Evolutionary conservation across 92 coral and sea anemone genomes (phyloP), one percentile per base, ranked within the genome.

Genomic region (Diadumene lineata): DNA sequence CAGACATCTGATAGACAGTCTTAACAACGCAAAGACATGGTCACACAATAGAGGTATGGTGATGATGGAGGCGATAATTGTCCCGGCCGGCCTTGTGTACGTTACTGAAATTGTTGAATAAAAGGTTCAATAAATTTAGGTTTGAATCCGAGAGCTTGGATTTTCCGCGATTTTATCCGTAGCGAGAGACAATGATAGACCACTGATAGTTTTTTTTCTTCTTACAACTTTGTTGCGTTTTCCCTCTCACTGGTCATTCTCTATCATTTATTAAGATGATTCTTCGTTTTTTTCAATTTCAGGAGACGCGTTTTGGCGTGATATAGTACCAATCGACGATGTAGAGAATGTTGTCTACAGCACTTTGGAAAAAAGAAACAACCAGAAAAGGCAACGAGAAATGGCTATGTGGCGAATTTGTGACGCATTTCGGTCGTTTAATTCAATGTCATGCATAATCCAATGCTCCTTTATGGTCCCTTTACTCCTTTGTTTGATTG

Each of bases 21-120:
- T 80, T 23, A 32, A 80, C 27, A 60, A 26, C 28, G 85, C 85
- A 1, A 60, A 80, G 22, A 72, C 63, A 38, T 69, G 68, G 83
- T 33, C 55, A 18, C 43, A 9, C 17, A 23, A 50, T 11, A n/a
- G 30, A 22, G 76, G 82, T 78, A 67, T 18, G 43, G 22, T 15
- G 11, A 1, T 11, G 13, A n/a, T n/a, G n/a, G n/a, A n/a, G n/a
- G n/a, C n/a, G n/a, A n/a, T n/a, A n/a, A n/a, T n/a, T n/a, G n/a
- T n/a, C n/a, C n/a, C n/a, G n/a, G n/a, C n/a, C n/a, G n/a, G n/a
- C n/a, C n/a, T n/a, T n/a, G n/a, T n/a, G n/a, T 29, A 7, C 26
- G 21, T n/a, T n/a, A n/a, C n/a, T n/a, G n/a, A n/a, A n/a, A n/a
- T n/a, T n/a, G n/a, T n/a, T n/a, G n/a, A n/a, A n/a, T n/a, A n/a